These are phyloP conservation scores for Megalonaias nervosa DNA, from an alignment of 1,140 invertebrate genomes.

Conservation along the genomic window DNA sequence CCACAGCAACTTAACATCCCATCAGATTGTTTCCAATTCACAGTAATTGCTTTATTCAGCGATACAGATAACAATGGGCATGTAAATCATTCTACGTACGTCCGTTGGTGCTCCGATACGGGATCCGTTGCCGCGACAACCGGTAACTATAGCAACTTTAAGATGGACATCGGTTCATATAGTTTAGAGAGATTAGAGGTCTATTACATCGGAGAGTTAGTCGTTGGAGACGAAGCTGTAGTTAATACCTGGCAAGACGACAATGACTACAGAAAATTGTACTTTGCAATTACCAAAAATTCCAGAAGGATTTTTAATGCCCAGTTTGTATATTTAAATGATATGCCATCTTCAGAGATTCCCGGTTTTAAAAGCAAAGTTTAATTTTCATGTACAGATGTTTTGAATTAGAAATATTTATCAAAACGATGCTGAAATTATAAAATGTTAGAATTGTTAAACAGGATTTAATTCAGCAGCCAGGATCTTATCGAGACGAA, in stretches of 20 bases:
- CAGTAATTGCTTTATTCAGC: conserved; percentile 23
- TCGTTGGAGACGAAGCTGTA: conserved; percentile 9
- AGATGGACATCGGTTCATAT: conserved; percentile 17
- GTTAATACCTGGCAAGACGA: conserved; percentile 11
- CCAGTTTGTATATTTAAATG: no score
- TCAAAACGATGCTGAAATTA: no score
- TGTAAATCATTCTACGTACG: conserved; percentile 31
- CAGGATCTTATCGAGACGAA: no score
- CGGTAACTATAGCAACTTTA: conserved; percentile 8
- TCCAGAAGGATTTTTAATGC: conserved; percentile 6
- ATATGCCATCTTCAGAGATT: no score
- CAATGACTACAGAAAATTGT: not conserved
- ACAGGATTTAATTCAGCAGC: no score
- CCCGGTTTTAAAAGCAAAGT: no score
- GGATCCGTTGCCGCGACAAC: conserved; percentile 4
- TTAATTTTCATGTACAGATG: no score
- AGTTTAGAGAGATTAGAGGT: not conserved
- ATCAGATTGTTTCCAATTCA: not conserved
- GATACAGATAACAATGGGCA: conserved; percentile 34
- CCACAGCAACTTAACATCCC: conserved; percentile 14
- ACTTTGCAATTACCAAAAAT: conserved; percentile 9
- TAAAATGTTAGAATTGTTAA: no score
- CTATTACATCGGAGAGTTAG: conserved; percentile 15
- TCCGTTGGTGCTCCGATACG: conserved; percentile 33
- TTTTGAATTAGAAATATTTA: no score